Percentiles rank a stretch among this genome's conserved stretches.
Conservation (phyloP, 2,113 vertebrate species). For the Corythoichthys haematopterus region DNA sequence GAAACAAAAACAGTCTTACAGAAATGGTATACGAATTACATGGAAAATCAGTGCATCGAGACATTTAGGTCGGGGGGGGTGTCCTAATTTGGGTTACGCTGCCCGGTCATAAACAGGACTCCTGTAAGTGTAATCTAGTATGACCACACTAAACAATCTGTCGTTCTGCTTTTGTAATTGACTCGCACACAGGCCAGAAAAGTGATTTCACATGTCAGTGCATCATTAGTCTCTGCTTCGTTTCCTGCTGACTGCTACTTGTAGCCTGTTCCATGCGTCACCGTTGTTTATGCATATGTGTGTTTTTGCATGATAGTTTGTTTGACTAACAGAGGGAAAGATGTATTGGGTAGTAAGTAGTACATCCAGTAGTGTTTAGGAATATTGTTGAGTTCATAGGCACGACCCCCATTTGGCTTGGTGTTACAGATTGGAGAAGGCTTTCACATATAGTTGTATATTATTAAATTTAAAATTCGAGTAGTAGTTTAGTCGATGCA, state of each 20-base stretch:
- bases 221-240: constrained; percentile 44
- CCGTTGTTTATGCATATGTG: constrained; percentile 15
- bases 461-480: constrained; percentile 19
- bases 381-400: constrained; percentile 48
- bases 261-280: constrained; percentile 30
- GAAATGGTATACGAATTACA: not conserved
- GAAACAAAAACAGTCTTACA: not conserved
- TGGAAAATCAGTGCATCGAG: not conserved
- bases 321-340: constrained; percentile 17
- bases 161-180: too few relatives aligned
- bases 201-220: constrained; percentile 19
- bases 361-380: constrained; percentile 39
- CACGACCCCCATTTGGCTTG: constrained; percentile 44
- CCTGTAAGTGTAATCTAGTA: too few relatives aligned
- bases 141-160: too few relatives aligned
- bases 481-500: constrained; percentile 18
- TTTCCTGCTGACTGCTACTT: constrained; percentile 57
- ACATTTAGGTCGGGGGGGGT: not conserved
- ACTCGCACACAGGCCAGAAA: not conserved
- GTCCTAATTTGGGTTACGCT: too few relatives aligned
- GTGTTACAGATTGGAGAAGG: constrained; percentile 20
- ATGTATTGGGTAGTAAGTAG: constrained; percentile 28
- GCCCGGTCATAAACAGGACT: too few relatives aligned
- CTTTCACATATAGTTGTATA: constrained; percentile 24
- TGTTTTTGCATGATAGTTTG: constrained; percentile 3